A percentile compares a stretch with the other conserved stretches of the same genome.
phyloP scores from a whole-genome alignment of 2,797 vertebrate species.

The Chlorospingus semifuscus region DNA sequence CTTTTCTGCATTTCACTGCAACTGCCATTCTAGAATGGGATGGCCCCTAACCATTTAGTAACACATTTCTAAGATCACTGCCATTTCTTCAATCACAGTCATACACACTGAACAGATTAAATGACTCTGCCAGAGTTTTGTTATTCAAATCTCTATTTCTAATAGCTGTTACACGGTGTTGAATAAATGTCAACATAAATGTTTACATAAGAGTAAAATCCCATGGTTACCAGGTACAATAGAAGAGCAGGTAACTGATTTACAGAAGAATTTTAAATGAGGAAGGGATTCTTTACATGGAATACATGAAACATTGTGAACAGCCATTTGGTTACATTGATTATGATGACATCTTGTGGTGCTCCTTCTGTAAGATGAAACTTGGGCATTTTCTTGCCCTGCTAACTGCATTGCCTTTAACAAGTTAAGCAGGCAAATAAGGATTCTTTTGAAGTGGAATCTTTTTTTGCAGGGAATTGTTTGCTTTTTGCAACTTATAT shows the following conservation, averaged over 20 bases:
- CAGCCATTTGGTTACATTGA: background rate
- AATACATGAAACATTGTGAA: background rate
- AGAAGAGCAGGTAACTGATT: background rate
- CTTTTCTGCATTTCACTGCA: background rate
- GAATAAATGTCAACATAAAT: background rate
- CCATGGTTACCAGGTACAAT: background rate
- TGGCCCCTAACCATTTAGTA: background rate
- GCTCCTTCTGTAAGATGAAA: background rate
- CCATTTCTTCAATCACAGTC: background rate
- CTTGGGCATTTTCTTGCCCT: background rate
- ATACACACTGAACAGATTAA: background rate
- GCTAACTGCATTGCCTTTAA: background rate
- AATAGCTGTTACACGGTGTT: background rate
- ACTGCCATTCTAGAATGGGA: background rate
- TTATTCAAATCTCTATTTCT: background rate
- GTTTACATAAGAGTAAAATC: background rate
- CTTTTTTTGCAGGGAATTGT: background rate
- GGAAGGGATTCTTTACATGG: background rate
- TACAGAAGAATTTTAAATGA: background rate
- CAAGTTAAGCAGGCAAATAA: background rate
- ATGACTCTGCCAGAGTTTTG: background rate
- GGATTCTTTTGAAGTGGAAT: background rate
- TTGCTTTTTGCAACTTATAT: background rate
- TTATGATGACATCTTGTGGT: slow-evolving; percentile 19
- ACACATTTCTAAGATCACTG: background rate